These are phyloP conservation scores for Centropus unirufus DNA, from an alignment of 2,113 vertebrate species.

Conservation along the genomic window DNA sequence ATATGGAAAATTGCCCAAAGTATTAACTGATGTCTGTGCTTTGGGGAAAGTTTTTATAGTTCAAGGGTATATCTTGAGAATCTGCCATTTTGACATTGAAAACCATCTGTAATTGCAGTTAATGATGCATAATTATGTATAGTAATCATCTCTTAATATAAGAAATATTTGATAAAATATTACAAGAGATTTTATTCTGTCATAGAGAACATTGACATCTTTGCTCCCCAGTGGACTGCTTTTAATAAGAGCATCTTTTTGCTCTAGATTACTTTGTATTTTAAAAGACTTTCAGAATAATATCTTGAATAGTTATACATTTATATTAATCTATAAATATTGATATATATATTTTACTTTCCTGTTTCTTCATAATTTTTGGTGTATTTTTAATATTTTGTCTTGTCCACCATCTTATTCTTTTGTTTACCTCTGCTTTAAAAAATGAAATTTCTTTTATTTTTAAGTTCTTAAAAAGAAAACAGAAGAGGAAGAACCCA, in stretches of 20 bases:
- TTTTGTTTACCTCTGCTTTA: slow-evolving; percentile 42
- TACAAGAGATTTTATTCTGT: neutral
- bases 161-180: neutral
- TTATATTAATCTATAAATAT: no score
- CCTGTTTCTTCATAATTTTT: neutral
- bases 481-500: slow-evolving; percentile 81
- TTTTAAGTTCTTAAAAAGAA: slow-evolving; percentile 82
- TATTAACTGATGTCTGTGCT: neutral
- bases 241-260: neutral
- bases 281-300: neutral
- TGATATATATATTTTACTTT: neutral
- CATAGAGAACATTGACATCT: neutral
- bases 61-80: neutral
- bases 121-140: neutral
- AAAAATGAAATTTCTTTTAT: slow-evolving; percentile 74
- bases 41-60: neutral
- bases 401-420: slow-evolving; percentile 7
- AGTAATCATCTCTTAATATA: neutral
- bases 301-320: neutral
- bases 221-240: neutral
- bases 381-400: neutral
- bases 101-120: neutral
- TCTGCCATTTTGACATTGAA: neutral
- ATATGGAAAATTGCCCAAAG: neutral
- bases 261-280: neutral